Base-by-base conservation (phyloP, 2,888 invertebrate genomes). In the Acleris emargana region DNA sequence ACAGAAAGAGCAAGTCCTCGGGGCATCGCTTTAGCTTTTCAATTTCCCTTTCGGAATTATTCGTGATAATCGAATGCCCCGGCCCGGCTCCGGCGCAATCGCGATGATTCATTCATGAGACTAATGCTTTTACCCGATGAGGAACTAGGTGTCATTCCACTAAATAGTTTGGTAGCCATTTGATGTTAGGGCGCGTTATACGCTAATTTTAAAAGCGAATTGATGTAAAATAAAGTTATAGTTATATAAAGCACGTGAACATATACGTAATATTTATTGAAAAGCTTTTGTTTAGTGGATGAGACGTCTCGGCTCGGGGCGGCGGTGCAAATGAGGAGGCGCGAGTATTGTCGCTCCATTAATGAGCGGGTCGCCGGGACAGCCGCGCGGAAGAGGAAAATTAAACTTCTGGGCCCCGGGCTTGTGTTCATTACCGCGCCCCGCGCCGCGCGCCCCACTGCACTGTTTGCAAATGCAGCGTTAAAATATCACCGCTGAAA, bases 1-100 rank as follows among this genome's bases (percentile, higher is more conserved):
- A 88, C 87, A 90, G 90, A 91, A 91, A 91, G 91, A 91, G 90
- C 90, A 88, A 88, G 84, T 91, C 91, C 91, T 90, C 80, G 78
- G 91, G 90, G 91, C 87, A 88, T 89, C 89, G 88, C 89, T 88
- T 88, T 86, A 88, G 91, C 90, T 91, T 91, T 92, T 92, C 91
- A 91, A 92, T 92, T 92, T 92, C 91, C 91, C 90, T 92, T 91
- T 92, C 89, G 86, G 88, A 89, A 91, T 92, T 89, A 92, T 90
- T 91, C 87, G 87, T 86, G 83, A 89, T 92, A 92, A 92, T 91
- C 91, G 91, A 91, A 89, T 89, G 88, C 89, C 88, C 88, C 87
- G 88, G 82, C 72, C 80, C 79, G 83, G 81, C 84, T 79, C 84
- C 83, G 83, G 83, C 82, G 75, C 84, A 82, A 82, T 84, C 83